Conservation (phyloP, 1,140 invertebrate genomes). For the Luehdorfia chinensis region DNA sequence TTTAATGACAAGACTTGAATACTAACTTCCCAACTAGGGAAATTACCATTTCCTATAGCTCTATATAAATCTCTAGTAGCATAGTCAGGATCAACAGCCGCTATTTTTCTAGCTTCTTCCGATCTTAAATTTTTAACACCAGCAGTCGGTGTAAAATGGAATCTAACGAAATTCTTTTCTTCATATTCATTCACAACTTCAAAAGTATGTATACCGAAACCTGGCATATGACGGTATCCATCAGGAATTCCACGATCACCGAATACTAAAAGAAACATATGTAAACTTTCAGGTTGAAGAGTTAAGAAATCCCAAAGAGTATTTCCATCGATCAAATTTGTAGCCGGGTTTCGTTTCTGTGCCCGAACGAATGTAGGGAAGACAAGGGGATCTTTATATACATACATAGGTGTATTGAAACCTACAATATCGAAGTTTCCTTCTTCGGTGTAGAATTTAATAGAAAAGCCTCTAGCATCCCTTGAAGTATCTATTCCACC, state of each 20-base stretch:
- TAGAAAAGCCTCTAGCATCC: slow-evolving; percentile 84
- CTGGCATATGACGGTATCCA: slow-evolving; percentile 86
- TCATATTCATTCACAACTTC: slow-evolving; percentile 82
- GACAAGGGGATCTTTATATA: slow-evolving; percentile 83
- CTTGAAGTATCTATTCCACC: slow-evolving; percentile 90
- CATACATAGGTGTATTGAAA: slow-evolving; percentile 87
- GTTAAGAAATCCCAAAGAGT: slow-evolving; percentile 96
- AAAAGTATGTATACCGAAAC: slow-evolving; percentile 84
- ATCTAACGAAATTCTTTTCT: slow-evolving; percentile 82
- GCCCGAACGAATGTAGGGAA: slow-evolving; percentile 81
- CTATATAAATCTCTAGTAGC: slow-evolving; percentile 86
- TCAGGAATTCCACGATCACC: slow-evolving; percentile 93
- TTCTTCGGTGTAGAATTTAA: slow-evolving; percentile 88
- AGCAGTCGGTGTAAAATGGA: slow-evolving; percentile 84
- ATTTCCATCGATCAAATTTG: slow-evolving; percentile 86
- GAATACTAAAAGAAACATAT: slow-evolving; percentile 80
- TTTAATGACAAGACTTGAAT: slow-evolving; percentile 77
- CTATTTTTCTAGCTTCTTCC: slow-evolving; percentile 79
- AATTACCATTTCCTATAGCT: slow-evolving; percentile 83
- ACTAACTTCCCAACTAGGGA: slow-evolving; percentile 83
- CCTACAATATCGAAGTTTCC: slow-evolving; percentile 88
- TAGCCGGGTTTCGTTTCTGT: slow-evolving; percentile 85
- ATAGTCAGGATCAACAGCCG: slow-evolving; percentile 85
- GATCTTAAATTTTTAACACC: slow-evolving; percentile 82
- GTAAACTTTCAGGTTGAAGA: slow-evolving; percentile 88